Evolutionary conservation across 2,113 vertebrate genomes (phyloP), one percentile per base, ranked within the genome.

Genomic region (Caracal caracal): DNA sequence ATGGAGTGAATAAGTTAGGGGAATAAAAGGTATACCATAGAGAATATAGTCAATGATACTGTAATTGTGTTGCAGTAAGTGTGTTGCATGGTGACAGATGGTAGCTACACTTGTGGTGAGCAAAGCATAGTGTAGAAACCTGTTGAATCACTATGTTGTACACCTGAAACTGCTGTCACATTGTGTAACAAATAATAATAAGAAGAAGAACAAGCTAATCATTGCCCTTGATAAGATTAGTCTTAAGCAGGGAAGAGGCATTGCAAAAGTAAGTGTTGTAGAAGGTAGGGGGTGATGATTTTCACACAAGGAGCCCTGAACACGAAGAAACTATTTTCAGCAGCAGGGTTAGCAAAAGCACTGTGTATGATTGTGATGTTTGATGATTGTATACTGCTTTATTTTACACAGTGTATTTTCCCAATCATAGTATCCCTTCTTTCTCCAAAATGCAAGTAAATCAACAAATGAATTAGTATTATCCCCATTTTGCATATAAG

Each of bases 381-480:
- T 97, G 26, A 43, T 65, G 88, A 65, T 59, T 63, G 26, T 53
- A 10, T 68, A 37, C 22, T 76, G 33, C 33, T 85, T 85, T 97
- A 49, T 84, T n/a, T 86, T 73, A 49, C 20, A 30, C 9, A 76
- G 9, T 63, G n/a, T 75, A 35, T 91, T 68, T 79, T 81, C 33
- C 86, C 35, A 30, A 66, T 94, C 24, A 8, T 88, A 26, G 0
- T 82, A 65, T 94, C 6, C 49, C 90, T 88, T 10, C 7, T 91
- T 93, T 88, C 37, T 97, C 59, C 40, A 82, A 86, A 47, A 56
- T 22, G 92, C 7, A 84, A 89, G 53, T 71, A 75, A 53, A 53
- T 13, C 49, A 71, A 73, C 37, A 73, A 82, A 61, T 59, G 73
- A 59, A 70, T 84, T 12, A 93, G 4, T 37, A 96, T 84, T 65